A percentile compares a stretch with the other conserved stretches of the same genome.
phyloP scores from a whole-genome alignment of 2,113 vertebrate species.

The Suncus etruscus region DNA sequence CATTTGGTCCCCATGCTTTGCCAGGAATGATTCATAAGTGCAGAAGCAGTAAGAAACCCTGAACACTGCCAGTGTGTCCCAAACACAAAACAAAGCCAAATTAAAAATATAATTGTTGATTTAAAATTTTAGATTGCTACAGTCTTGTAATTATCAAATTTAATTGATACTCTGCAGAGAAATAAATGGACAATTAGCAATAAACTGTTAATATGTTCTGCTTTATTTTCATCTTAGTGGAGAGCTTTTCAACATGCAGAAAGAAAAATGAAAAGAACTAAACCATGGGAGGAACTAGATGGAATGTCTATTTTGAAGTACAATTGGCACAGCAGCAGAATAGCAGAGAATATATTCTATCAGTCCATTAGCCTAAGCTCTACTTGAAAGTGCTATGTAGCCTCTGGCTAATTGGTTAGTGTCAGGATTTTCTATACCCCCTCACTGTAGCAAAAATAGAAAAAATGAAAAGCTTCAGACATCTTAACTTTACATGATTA shows the following conservation, averaged over 20 bases:
- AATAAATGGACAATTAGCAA: not conserved
- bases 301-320: constrained; percentile 26
- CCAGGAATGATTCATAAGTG: too few species aligned
- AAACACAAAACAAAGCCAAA: too few species aligned
- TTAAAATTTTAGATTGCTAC: not conserved
- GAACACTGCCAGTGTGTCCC: too few species aligned
- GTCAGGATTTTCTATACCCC: constrained; percentile 47
- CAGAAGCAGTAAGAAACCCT: too few species aligned
- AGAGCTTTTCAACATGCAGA: not conserved
- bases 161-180: not conserved
- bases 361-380: not conserved
- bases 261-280: constrained; percentile 28
- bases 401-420: constrained; percentile 17
- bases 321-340: not conserved
- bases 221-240: not conserved
- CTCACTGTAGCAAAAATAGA: constrained; percentile 13
- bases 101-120: too few species aligned
- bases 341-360: not conserved
- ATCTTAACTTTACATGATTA: constrained; percentile 64
- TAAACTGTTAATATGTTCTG: not conserved
- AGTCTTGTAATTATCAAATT: not conserved
- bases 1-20: too few species aligned
- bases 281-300: not conserved
- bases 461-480: constrained; percentile 33
- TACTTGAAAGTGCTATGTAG: constrained; percentile 15